Evolutionary conservation across 2,113 vertebrate species (phyloP).

Genomic region (Campylomormyrus numenius): DNA sequence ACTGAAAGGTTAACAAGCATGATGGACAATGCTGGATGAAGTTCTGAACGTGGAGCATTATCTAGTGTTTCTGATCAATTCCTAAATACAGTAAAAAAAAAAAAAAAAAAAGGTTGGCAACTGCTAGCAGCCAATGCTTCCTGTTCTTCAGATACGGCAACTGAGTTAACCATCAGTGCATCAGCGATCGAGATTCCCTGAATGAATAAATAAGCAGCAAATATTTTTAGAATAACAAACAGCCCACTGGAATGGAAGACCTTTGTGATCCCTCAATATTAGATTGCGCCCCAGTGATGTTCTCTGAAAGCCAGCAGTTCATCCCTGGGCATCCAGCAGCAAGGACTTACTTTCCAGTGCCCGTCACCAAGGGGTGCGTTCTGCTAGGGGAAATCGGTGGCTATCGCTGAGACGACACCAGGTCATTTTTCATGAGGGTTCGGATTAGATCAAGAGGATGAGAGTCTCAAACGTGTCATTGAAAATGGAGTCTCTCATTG

Average conservation of each 20-base stretch:
- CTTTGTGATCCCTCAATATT: not conserved
- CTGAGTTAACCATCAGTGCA: not conserved
- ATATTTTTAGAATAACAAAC: conserved; percentile 3
- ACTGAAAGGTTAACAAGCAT: not conserved
- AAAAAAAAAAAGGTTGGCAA: not conserved
- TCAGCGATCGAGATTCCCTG: not conserved
- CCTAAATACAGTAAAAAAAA: not conserved
- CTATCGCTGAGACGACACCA: not conserved
- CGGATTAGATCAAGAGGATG: not conserved
- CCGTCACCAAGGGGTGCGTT: not conserved
- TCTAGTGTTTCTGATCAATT: not conserved
- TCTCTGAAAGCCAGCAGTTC: not conserved
- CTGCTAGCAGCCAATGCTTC: not conserved
- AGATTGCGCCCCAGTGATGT: conserved; percentile 1
- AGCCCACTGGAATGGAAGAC: not conserved
- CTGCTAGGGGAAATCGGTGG: not conserved
- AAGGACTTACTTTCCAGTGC: not conserved
- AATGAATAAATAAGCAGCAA: not conserved
- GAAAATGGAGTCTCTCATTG: not conserved
- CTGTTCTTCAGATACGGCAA: not conserved
- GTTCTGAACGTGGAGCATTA: not conserved
- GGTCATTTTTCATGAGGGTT: not conserved
- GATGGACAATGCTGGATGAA: not conserved
- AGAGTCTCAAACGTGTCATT: not conserved
- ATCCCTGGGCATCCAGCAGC: not conserved